Evolutionary conservation across 1,140 invertebrate species (phyloP), one percentile per base, ranked within the genome.

Genomic region (Camponotus vicinus): DNA sequence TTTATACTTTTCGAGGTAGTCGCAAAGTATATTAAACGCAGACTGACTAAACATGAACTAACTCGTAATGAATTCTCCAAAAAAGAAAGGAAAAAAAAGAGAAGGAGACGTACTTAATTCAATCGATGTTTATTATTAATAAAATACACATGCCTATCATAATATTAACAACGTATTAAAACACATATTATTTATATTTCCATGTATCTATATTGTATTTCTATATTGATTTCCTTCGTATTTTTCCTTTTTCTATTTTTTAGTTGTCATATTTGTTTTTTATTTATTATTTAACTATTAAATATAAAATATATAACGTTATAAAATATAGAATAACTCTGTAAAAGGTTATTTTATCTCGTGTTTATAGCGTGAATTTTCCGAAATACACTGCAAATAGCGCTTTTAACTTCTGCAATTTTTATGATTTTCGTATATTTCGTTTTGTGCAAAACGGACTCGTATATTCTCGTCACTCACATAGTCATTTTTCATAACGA

Each of bases 361-460:
- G 27, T 8, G 6, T 55, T 80, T 80, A 55, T 40, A 40, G 9
- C 66, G 21, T 42, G 21, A 2, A 27, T 42, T 80, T 18, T 0
- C 3, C n/a, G n/a, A 49, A 34, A 40, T 52, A 52, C 49, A 55
- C 67, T 79, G 45, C 49, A 52, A 18, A 52, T 27, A 57, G 15
- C 6, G 8, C 18, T 69, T 70, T 69, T 37, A 79, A 67, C 45
- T 70, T 9, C 4, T 80, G 27, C 45, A 80, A 69, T 40, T 80
- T 70, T 70, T 80, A 70, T 80, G 27, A 27, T 70, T 77, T 52
- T 52, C 11, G 18, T 52, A 21, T 40, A 55, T 37, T 55, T 55
- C 13, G 9, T 34, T 80, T 52, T 69, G 1, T 8, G 15, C 6
- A 13, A 15, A 70, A 80, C 70, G 7, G 11, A 70, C 21, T 42